Evolutionary conservation across 2,113 vertebrate genomes (phyloP).

Genomic region (Menidia beryllina): DNA sequence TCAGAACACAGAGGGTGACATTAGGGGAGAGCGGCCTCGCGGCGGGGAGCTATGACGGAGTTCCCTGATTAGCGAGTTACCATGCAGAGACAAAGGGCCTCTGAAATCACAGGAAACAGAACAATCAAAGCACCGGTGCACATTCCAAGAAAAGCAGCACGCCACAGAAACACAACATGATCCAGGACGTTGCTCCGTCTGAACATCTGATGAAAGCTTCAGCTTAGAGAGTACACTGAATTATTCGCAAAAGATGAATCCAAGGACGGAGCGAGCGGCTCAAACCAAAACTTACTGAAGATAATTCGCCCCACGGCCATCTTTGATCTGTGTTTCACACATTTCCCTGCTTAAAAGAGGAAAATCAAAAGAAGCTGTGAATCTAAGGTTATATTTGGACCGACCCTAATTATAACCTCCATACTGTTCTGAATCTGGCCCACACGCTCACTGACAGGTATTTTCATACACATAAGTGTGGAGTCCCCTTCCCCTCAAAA

Average conservation of each 20-base stretch:
- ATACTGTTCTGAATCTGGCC: slow-evolving; percentile 2
- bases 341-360: slow-evolving; percentile 32
- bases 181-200: slow-evolving; percentile 60
- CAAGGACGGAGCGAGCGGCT: slow-evolving; percentile 19
- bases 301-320: slow-evolving; percentile 11
- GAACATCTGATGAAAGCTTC: slow-evolving; percentile 63
- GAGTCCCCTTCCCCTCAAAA: slow-evolving; percentile 23
- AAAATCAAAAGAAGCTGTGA: slow-evolving; percentile 30
- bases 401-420: slow-evolving; percentile 42
- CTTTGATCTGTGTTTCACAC: slow-evolving; percentile 17
- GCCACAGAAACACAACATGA: slow-evolving; percentile 72
- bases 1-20: slow-evolving; percentile 65
- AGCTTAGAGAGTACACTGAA: slow-evolving; percentile 30
- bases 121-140: slow-evolving; percentile 79
- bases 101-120: slow-evolving; percentile 82
- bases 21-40: slow-evolving; percentile 47
- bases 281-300: slow-evolving; percentile 41
- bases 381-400: slow-evolving; percentile 20
- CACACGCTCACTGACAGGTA: slow-evolving; percentile 36
- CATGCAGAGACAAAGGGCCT: slow-evolving; percentile 77
- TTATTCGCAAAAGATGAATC: slow-evolving; percentile 31
- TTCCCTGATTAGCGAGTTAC: slow-evolving; percentile 80
- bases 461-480: slow-evolving; percentile 50
- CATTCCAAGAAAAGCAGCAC: slow-evolving; percentile 83
- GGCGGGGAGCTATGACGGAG: slow-evolving; percentile 72